Percentiles rank a stretch among this genome's conserved stretches.
These are phyloP conservation scores for Aplochiton taeniatus DNA, from an alignment of 2,797 vertebrate species.

Conservation along the genomic window DNA sequence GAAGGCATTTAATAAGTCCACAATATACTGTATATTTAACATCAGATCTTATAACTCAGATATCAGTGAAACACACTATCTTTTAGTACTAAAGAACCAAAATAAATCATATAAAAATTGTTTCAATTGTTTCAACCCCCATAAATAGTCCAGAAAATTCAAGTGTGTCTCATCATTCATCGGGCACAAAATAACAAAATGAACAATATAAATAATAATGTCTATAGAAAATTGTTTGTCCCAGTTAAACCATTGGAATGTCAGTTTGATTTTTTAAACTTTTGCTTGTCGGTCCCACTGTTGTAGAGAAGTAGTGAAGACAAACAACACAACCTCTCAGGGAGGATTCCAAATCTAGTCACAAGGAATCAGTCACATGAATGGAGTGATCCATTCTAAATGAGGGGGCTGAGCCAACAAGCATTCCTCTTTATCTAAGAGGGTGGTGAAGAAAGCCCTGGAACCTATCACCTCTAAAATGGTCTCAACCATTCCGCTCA, in stretches of 20 bases:
- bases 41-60: conserved; percentile 73
- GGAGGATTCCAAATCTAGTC: conserved; percentile 62
- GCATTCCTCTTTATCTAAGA: conserved; percentile 57
- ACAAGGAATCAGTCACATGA: conserved; percentile 71
- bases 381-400: conserved; percentile 64
- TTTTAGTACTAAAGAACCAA: conserved; percentile 67
- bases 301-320: conserved; percentile 54
- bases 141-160: conserved; percentile 27
- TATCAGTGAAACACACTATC: conserved; percentile 70
- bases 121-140: conserved; percentile 59
- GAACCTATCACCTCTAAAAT: conserved; percentile 45
- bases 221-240: too few species aligned
- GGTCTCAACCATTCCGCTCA: conserved; percentile 48
- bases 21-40: conserved; percentile 73
- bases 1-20: conserved; percentile 74
- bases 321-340: conserved; percentile 44
- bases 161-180: not conserved
- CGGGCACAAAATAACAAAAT: not conserved
- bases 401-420: conserved; percentile 51
- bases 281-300: conserved; percentile 33
- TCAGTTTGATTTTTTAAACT: not conserved
- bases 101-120: conserved; percentile 37
- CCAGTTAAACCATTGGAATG: not conserved
- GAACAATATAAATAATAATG: too few species aligned
- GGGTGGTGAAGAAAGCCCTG: conserved; percentile 45